phyloP scores from a whole-genome alignment of 2,113 vertebrate genomes.

The Salminus brasiliensis region DNA sequence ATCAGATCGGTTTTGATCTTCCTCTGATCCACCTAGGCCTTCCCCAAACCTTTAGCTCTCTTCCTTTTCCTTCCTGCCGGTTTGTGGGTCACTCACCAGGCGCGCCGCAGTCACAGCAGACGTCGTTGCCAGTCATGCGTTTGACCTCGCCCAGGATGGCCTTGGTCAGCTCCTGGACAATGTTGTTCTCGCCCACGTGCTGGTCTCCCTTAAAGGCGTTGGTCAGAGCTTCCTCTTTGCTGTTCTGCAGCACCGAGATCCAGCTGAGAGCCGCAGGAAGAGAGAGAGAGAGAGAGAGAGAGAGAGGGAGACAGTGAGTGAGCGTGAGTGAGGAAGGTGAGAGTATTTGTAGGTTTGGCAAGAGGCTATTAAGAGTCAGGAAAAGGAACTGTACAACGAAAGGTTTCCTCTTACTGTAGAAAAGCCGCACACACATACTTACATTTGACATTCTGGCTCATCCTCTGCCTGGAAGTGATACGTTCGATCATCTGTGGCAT shows the following conservation, averaged over 20 bases:
- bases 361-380: constrained; percentile 31
- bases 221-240: constrained; percentile 97
- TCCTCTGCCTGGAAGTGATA: constrained; percentile 85
- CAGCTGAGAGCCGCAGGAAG: constrained; percentile 76
- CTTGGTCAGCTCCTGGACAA: constrained; percentile 97
- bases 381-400: constrained; percentile 35
- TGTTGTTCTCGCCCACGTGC: constrained; percentile 95
- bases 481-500: constrained; percentile 77
- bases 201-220: constrained; percentile 98
- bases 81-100: constrained; percentile 80
- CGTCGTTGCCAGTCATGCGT: constrained; percentile 93
- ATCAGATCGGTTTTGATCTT: constrained; percentile 4
- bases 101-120: constrained; percentile 96
- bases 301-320: background rate
- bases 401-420: background rate
- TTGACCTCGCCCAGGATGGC: constrained; percentile 95
- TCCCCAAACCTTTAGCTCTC: background rate
- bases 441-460: constrained; percentile 84
- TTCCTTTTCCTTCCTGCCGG: constrained; percentile 1
- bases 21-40: constrained; percentile 12
- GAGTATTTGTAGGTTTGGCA: constrained; percentile 4
- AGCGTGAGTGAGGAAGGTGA: background rate
- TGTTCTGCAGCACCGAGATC: constrained; percentile 99
- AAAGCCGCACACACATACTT: constrained; percentile 58
- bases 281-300: background rate